Evolutionary conservation across 2,888 invertebrate genomes (phyloP), one percentile per base, ranked within the genome.

Genomic region (Drosophila monieri): DNA sequence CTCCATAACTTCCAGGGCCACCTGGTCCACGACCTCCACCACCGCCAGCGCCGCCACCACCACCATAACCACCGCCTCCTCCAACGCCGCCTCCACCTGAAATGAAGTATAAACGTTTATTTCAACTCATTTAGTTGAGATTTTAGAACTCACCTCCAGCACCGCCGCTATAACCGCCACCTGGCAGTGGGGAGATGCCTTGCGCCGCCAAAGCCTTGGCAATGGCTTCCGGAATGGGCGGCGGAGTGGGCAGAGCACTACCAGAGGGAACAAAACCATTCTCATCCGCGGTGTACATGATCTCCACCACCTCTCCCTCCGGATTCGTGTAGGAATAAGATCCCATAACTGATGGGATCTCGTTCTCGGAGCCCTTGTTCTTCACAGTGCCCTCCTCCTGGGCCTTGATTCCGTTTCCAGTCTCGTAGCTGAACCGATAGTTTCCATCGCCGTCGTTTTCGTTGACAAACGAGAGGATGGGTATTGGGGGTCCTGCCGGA

Each of bases 171-270:
- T 90, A 91, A 3, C 89, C 90, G 43, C 90, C 90, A 18, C 91
- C 93, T 5, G 93, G 93, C 12, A 93, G 93, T 30, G 91, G 92
- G 23, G 92, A 90, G 54, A 90, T 90, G 21, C 90, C 90, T 48
- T 90, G 90, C 1, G 91, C 90, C 51, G 93, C 93, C 49, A 94
- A 87, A 0, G 94, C 92, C 80, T 93, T 93, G 59, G 93, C 92
- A 74, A 94, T 94, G 35, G 93, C 94, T 76, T 93, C 93, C n/a
- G 94, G 94, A 73, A 94, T 94, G 55, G 94, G 94, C 3, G 94
- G 94, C 6, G 94, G 93, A 0, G 94, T 94, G 14, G 94, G 94
- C 48, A 94, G 87, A 75, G 94, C 93, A 25, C 91, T 92, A 8
- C 92, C 92, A 67, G 92, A 91, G 1, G 94, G 93, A 64, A 93